These are phyloP conservation scores for Ostrea denselamellosa DNA, from an alignment of 1,140 invertebrate genomes.

Conservation along the genomic window DNA sequence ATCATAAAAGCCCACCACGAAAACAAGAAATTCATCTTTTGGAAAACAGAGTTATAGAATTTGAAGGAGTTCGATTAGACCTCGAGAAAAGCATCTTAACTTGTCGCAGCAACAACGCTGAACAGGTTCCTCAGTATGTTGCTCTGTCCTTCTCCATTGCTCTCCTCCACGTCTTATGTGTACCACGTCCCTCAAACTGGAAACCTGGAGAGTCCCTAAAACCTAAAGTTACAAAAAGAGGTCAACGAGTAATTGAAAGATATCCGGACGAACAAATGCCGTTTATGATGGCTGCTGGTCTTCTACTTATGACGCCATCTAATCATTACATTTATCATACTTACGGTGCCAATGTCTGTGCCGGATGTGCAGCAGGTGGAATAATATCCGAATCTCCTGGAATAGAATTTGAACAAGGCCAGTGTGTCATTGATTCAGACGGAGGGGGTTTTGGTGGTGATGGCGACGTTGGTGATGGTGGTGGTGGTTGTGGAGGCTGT, in stretches of 20 bases:
- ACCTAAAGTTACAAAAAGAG: neutral
- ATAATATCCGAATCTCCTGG: neutral
- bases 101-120: neutral
- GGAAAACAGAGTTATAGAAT: neutral
- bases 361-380: neutral
- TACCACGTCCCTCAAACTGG: slow-evolving; percentile 19
- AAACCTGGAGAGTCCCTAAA: slow-evolving; percentile 32
- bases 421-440: slow-evolving; percentile 35
- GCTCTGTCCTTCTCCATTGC: slow-evolving; percentile 33
- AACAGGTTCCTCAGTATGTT: neutral
- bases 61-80: neutral
- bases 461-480: neutral
- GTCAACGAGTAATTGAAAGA: neutral
- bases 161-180: slow-evolving; percentile 39
- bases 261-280: slow-evolving; percentile 14
- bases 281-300: slow-evolving; percentile 34
- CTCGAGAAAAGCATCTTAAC: neutral
- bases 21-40: neutral
- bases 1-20: neutral
- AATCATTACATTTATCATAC: slow-evolving; percentile 56
- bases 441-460: slow-evolving; percentile 39
- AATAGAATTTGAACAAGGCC: neutral
- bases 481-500: slow-evolving; percentile 31
- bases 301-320: slow-evolving; percentile 13
- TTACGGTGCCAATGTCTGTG: neutral